Percentiles rank a stretch among this genome's conserved stretches.
Conservation (phyloP, 2,888 invertebrate genomes). For the Frankliniella fusca region DNA sequence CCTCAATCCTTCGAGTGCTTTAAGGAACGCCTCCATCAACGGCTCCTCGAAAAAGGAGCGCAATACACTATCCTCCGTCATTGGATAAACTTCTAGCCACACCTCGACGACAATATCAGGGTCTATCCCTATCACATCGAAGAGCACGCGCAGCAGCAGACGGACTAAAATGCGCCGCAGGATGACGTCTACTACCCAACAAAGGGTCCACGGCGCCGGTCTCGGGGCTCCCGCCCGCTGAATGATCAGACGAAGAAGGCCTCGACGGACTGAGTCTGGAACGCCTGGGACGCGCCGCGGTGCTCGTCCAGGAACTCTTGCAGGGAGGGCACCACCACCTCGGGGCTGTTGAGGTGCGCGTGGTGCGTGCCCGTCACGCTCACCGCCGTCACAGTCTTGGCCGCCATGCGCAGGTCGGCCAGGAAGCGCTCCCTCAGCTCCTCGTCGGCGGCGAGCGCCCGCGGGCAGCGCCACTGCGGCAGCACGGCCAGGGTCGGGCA, state of each 20-base stretch:
- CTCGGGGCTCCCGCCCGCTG: neutral
- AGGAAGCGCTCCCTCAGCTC: constrained; percentile 7
- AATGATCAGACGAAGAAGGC: neutral
- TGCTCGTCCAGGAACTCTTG: constrained; percentile 1
- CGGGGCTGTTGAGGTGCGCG: constrained; percentile 15
- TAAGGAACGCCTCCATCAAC: no score
- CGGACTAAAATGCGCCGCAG: no score
- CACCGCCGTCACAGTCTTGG: constrained; percentile 2
- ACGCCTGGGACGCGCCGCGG: neutral
- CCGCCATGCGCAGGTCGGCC: constrained; percentile 14
- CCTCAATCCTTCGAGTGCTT: no score
- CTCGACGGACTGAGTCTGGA: neutral
- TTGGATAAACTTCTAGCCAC: no score
- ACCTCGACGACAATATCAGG: no score
- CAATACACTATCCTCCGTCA: no score
- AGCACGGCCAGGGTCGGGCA: constrained; percentile 4
- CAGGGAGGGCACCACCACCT: constrained; percentile 18
- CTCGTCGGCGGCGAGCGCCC: neutral
- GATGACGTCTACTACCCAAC: neutral
- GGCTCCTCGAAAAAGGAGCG: no score
- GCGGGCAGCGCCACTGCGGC: constrained; percentile 2
- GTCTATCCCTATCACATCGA: no score
- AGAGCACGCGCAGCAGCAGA: no score
- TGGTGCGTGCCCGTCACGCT: neutral
- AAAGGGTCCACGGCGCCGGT: neutral